These are phyloP conservation scores for Ochropacha duplaris DNA, from an alignment of 2,888 invertebrate genomes.

Conservation along the genomic window DNA sequence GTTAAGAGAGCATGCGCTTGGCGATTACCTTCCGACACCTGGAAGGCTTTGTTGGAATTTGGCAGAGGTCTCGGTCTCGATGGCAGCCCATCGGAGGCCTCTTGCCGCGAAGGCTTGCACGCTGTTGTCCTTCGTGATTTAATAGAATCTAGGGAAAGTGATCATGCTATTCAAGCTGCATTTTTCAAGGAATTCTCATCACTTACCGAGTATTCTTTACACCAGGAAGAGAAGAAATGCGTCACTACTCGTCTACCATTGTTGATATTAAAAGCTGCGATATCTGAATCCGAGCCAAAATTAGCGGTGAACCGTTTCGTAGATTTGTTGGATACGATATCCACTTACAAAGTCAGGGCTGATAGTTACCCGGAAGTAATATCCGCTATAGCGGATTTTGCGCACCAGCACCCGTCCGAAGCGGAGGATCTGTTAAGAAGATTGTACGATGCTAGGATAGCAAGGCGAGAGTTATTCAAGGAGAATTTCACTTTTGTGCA, in stretches of 20 bases:
- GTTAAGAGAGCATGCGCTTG: conserved; percentile 57
- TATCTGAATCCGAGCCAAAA: conserved; percentile 16
- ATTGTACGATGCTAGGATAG: conserved; percentile 42
- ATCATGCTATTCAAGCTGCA: conserved; percentile 29
- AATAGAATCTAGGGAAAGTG: conserved; percentile 27
- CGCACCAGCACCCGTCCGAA: conserved; percentile 15
- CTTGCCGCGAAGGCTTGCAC: conserved; percentile 60
- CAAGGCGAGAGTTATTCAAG: conserved; percentile 45
- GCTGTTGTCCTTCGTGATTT: conserved; percentile 53
- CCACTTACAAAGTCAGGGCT: conserved; percentile 36
- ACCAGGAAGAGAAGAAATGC: conserved; percentile 31
- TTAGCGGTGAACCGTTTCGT: conserved; percentile 20
- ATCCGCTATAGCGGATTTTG: conserved; percentile 22
- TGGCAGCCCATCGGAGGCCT: conserved; percentile 40
- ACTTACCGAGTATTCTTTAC: conserved; percentile 48
- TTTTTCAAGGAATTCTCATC: conserved; percentile 48
- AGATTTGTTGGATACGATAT: conserved; percentile 40
- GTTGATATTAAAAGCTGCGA: conserved; percentile 32
- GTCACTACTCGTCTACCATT: conserved; percentile 30
- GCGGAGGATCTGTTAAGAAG: conserved; percentile 32
- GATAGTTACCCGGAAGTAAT: conserved; percentile 32
- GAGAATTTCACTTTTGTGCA: conserved; percentile 44
- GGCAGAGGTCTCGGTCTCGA: conserved; percentile 57
- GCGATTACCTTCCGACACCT: conserved; percentile 49
- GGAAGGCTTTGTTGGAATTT: conserved; percentile 51